These are phyloP conservation scores for Habrosyne pyritoides DNA, from an alignment of 2,888 invertebrate genomes.

Conservation along the genomic window DNA sequence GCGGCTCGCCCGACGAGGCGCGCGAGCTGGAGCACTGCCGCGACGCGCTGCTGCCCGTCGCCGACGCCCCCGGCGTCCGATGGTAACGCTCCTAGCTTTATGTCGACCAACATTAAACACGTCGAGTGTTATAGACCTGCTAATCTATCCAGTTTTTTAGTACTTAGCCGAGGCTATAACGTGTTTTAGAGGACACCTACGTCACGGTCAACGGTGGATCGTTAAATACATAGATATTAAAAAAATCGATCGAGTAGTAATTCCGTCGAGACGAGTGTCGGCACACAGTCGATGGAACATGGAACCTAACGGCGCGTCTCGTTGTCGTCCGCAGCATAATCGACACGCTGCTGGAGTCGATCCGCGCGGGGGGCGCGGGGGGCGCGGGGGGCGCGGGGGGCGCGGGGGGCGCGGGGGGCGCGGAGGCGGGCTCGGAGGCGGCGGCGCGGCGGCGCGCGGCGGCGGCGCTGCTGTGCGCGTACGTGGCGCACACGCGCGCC, in stretches of 20 bases:
- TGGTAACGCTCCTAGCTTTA: constrained; percentile 90
- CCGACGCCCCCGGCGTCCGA: constrained; percentile 93
- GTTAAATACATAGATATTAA: too few species aligned
- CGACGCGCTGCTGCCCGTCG: constrained; percentile 95
- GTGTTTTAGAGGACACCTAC: too few species aligned
- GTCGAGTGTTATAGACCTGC: too few species aligned
- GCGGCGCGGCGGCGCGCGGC: constrained; percentile 89
- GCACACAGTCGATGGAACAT: too few species aligned
- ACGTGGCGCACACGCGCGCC: constrained; percentile 94
- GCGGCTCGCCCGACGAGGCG: constrained; percentile 85
- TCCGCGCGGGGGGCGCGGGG: constrained; percentile 60
- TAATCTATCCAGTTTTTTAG: background rate
- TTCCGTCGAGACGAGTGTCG: too few species aligned
- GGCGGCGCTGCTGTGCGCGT: constrained; percentile 94
- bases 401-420: constrained; percentile 93
- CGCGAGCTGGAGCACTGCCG: constrained; percentile 96
- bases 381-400: constrained; percentile 93
- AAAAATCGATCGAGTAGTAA: too few species aligned
- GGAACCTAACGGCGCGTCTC: too few species aligned
- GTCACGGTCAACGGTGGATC: too few species aligned
- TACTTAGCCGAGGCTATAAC: too few species aligned
- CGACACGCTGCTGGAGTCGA: constrained; percentile 47
- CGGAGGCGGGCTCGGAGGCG: constrained; percentile 87
- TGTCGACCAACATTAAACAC: too few species aligned
- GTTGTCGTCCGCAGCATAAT: constrained; percentile 50